Evolutionary conservation across 2,797 vertebrate genomes (phyloP).

Genomic region (Pyrocephalus nanus): DNA sequence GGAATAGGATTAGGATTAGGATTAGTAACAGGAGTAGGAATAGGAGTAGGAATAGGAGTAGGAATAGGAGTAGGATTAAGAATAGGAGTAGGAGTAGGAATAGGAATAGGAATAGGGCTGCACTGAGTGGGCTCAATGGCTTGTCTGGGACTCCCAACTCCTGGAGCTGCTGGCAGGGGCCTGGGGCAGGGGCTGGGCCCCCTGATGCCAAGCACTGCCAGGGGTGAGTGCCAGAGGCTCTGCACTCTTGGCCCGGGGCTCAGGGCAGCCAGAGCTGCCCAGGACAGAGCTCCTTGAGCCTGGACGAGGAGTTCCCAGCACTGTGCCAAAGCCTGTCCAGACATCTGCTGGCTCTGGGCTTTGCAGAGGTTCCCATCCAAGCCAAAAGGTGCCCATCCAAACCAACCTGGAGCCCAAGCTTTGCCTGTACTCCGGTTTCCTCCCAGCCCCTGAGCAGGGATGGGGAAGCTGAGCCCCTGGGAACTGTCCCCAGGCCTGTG

Average conservation of each 20-base stretch:
- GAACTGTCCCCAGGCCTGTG: not conserved
- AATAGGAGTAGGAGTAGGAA: no score
- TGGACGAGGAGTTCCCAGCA: not conserved
- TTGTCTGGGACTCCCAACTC: accelerated
- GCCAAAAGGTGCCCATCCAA: no score
- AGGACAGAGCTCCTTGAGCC: not conserved
- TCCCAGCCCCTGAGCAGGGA: no score
- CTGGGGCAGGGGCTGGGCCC: not conserved
- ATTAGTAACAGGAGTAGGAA: no score
- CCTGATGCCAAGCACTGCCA: not conserved
- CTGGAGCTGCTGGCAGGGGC: not conserved
- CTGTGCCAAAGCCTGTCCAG: not conserved
- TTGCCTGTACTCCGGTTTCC: no score
- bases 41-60: no score
- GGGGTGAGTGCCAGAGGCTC: not conserved
- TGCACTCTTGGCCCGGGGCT: not conserved
- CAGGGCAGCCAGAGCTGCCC: not conserved
- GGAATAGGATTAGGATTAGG: no score
- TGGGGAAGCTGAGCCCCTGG: no score
- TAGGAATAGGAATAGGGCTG: not conserved
- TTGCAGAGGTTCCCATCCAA: no score
- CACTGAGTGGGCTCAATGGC: not conserved
- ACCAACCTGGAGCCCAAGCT: no score
- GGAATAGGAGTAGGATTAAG: no score
- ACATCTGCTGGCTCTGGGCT: not conserved